phyloP scores from a whole-genome alignment of 2,113 vertebrate genomes.

The Corvus hawaiiensis region DNA sequence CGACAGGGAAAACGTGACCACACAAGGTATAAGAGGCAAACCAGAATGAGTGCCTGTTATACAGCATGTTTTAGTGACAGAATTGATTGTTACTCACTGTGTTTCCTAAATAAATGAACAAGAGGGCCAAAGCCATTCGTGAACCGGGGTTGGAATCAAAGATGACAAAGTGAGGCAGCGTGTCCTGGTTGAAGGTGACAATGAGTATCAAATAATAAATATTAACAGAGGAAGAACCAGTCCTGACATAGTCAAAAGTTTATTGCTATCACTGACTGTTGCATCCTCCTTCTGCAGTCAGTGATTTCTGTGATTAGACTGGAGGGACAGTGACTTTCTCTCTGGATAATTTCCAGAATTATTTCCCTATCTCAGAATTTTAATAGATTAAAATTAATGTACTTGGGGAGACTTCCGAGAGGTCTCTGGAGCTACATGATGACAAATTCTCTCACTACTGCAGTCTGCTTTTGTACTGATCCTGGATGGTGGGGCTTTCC shows the following conservation, averaged over 20 bases:
- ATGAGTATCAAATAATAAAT: neutral
- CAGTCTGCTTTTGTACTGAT: neutral
- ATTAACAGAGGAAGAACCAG: neutral
- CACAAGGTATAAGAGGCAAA: neutral
- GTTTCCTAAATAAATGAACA: neutral
- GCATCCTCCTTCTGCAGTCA: neutral
- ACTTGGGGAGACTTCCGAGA: neutral
- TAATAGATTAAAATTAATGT: neutral
- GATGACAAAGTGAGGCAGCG: neutral
- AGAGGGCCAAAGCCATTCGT: neutral
- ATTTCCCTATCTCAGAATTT: neutral
- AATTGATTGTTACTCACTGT: neutral
- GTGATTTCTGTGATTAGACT: neutral
- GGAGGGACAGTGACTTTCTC: neutral
- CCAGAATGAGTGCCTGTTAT: neutral
- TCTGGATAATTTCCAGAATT: neutral
- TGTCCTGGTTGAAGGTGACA: neutral
- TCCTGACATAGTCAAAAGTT: neutral
- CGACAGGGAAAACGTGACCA: rapidly evolving
- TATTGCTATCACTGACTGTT: neutral
- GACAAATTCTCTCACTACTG: neutral
- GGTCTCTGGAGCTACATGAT: neutral
- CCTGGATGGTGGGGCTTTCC: neutral
- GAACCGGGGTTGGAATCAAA: neutral
- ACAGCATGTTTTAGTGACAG: neutral